Conservation (phyloP, 2,888 invertebrate genomes). For the Timema cristinae region DNA sequence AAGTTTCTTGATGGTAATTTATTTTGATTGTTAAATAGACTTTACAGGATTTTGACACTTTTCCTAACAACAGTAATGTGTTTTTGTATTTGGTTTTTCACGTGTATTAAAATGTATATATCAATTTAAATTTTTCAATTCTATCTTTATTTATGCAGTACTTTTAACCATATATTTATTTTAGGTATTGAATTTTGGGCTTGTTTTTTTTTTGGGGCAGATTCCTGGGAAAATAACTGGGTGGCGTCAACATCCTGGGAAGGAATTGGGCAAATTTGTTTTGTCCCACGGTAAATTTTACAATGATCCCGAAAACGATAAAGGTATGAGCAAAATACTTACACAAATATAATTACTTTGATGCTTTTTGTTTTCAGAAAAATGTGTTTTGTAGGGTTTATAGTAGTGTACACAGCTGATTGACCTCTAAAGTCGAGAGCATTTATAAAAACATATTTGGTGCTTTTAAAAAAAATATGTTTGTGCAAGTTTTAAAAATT, state of each 20-base stretch:
- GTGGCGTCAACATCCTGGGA: slow-evolving; percentile 90
- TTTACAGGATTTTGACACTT: slow-evolving; percentile 25
- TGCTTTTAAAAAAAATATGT: too few species aligned
- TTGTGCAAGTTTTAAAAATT: too few species aligned
- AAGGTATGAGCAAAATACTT: slow-evolving; percentile 58
- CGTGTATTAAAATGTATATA: slow-evolving; percentile 6
- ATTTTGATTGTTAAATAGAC: slow-evolving; percentile 27
- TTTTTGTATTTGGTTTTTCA: slow-evolving; percentile 32
- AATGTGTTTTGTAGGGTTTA: slow-evolving; percentile 9
- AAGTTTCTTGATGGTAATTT: slow-evolving; percentile 78
- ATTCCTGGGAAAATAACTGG: slow-evolving; percentile 88
- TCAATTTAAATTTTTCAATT: slow-evolving; percentile 4
- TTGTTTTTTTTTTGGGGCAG: slow-evolving; percentile 52
- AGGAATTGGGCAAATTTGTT: slow-evolving; percentile 92
- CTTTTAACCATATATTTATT: background rate
- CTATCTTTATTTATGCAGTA: background rate
- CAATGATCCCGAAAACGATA: slow-evolving; percentile 84
- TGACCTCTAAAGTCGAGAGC: slow-evolving; percentile 3
- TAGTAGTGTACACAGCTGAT: background rate
- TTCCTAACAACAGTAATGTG: background rate
- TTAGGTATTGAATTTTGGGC: background rate
- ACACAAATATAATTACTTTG: too few species aligned
- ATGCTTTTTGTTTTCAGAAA: too few species aligned
- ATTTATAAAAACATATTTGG: too few species aligned
- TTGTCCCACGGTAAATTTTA: slow-evolving; percentile 91